Evolutionary conservation across 2,888 invertebrate species (phyloP).

Genomic region (Agrotis ipsilon): DNA sequence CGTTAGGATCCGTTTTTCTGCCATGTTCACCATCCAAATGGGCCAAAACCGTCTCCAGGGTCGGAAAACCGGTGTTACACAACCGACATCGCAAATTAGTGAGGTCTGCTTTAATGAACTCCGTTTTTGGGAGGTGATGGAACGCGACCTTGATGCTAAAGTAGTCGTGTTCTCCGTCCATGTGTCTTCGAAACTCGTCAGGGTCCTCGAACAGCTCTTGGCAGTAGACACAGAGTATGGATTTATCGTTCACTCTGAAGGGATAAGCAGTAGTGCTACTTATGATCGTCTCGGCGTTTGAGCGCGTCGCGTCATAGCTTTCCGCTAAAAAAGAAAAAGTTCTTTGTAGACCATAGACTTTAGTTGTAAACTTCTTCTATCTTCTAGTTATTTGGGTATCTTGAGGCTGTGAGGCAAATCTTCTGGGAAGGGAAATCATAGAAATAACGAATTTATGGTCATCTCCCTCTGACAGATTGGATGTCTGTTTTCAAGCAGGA

Average conservation of each 20-base stretch:
- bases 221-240: conserved; percentile 87
- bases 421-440: conserved; percentile 6
- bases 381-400: conserved; percentile 25
- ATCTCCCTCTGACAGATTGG: too few relatives aligned
- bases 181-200: conserved; percentile 78
- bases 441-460: not conserved
- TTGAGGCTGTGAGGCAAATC: conserved; percentile 30
- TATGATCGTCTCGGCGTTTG: conserved; percentile 84
- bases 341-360: conserved; percentile 61
- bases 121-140: conserved; percentile 82
- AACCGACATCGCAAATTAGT: conserved; percentile 80
- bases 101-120: conserved; percentile 85
- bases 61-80: conserved; percentile 70
- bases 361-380: conserved; percentile 34
- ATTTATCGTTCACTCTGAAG: conserved; percentile 86
- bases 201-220: conserved; percentile 84
- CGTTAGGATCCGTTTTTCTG: conserved; percentile 71
- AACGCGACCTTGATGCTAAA: conserved; percentile 83
- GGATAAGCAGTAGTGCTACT: conserved; percentile 86
- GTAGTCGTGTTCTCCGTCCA: conserved; percentile 80
- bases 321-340: conserved; percentile 87
- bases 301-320: conserved; percentile 81
- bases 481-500: too few relatives aligned
- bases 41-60: conserved; percentile 74
- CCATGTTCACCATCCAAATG: conserved; percentile 76